Conservation (phyloP, 2,113 vertebrate genomes). For the Mystacornis crossleyi region DNA sequence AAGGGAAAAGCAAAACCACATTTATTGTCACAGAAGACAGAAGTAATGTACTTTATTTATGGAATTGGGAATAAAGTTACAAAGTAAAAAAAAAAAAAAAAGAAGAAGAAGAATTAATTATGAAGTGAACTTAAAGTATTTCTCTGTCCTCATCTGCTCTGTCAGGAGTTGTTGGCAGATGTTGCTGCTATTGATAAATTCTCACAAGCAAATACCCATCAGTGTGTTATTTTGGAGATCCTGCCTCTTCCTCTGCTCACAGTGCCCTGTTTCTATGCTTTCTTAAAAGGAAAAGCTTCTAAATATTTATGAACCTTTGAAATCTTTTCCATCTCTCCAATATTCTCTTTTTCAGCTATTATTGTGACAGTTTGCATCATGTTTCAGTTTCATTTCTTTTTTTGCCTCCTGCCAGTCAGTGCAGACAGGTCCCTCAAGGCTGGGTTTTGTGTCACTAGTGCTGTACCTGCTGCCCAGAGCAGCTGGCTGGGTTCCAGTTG, state of each 20-base stretch:
- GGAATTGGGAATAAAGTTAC: background rate
- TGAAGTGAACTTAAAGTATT: background rate
- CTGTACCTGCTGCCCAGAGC: background rate
- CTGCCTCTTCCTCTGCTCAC: background rate
- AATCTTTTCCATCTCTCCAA: background rate
- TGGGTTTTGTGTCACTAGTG: background rate
- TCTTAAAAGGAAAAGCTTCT: background rate
- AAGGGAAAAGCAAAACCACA: background rate
- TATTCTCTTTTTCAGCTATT: background rate
- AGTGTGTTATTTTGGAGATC: background rate
- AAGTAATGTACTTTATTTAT: background rate
- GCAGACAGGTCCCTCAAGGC: background rate
- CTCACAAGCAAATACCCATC: background rate
- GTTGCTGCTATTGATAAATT: background rate
- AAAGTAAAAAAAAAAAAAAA: background rate
- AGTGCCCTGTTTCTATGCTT: background rate
- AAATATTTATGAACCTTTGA: background rate
- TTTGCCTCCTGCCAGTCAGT: too few species aligned
- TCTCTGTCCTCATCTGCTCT: background rate
- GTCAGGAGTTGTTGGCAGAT: background rate
- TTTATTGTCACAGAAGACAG: background rate
- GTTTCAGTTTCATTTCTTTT: background rate
- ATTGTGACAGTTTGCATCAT: background rate
- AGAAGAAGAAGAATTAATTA: background rate
- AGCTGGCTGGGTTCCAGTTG: background rate